Evolutionary conservation across 53 echinoderm and acorn worm genomes (phyloP).

Genomic region (Apostichopus leukothele): DNA sequence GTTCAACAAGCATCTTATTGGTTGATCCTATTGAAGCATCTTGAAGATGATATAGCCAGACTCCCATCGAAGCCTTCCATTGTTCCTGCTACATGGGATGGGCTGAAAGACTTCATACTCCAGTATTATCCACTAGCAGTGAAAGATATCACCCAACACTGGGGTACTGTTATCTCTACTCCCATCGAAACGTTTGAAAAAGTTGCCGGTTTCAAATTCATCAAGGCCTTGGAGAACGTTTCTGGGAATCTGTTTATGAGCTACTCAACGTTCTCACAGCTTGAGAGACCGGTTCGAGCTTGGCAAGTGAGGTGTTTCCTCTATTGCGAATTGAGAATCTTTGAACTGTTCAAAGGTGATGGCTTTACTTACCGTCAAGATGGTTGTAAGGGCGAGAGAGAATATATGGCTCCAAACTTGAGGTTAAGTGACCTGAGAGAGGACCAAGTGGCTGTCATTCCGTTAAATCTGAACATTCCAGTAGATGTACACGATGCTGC

Average conservation of each 20-base stretch:
- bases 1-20: conserved; percentile 46
- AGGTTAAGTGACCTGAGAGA: conserved; percentile 56
- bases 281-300: conserved; percentile 70
- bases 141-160: conserved; percentile 63
- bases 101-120: conserved; percentile 62
- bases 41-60: background rate
- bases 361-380: conserved; percentile 73
- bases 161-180: conserved; percentile 60
- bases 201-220: conserved; percentile 75
- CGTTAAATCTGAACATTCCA: conserved; percentile 68
- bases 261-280: conserved; percentile 64
- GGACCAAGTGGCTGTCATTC: conserved; percentile 53
- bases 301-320: conserved; percentile 88
- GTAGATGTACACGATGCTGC: conserved; percentile 46
- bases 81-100: conserved; percentile 90
- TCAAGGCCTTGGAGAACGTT: conserved; percentile 65
- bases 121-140: conserved; percentile 73
- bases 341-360: conserved; percentile 87
- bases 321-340: conserved; percentile 89
- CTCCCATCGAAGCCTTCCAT: conserved; percentile 6
- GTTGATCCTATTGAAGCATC: conserved; percentile 47
- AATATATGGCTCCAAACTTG: conserved; percentile 80
- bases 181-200: conserved; percentile 71
- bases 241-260: conserved; percentile 62
- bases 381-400: conserved; percentile 77